Evolutionary conservation across 2,113 vertebrate genomes (phyloP), one percentile per base, ranked within the genome.

Genomic region (Octodon degus): DNA sequence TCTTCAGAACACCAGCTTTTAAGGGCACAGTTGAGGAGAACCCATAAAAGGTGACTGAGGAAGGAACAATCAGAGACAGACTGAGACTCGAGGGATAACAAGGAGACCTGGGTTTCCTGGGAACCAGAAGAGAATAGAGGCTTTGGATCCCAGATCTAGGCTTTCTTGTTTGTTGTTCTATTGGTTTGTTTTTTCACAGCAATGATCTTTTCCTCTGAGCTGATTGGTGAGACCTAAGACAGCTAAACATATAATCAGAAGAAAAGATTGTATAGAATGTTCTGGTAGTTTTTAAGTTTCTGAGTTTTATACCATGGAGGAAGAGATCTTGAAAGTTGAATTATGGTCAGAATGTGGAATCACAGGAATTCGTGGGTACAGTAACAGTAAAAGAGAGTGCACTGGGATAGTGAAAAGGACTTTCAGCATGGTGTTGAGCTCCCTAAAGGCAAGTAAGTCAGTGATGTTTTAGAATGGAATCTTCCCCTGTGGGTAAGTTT

Each of bases 271-370:
- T 81, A 67, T 70, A 50, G 40, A 17, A 62, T 89, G 82, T 87
- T 97, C 92, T 86, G 68, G 62, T 90, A 83, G 20, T 60, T 90
- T 95, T 90, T 70, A 32, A 34, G 43, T 93, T 60, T 89, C 94
- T 77, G 50, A 86, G 32, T 94, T 96, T 84, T 91, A 43, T 10
- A 67, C 16, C 47, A 32, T 63, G 50, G 80, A 85, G 17, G 68
- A 92, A 93, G 13, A 60, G 50, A 63, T 85, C 58, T 58, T 37
- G 10, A 91, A 82, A 90, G 60, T 76, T 86, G 50, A 97, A 20
- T 70, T 88, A 40, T 67, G 34, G 16, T 27, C 40, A 65, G 50
- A 47, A 34, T 67, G 55, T 67, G 17, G 37, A 90, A 88, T 93
- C 25, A 47, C 19, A 80, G 55, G 12, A 10, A 4, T 60, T 50